phyloP scores from a whole-genome alignment of 2,797 vertebrate genomes.

The Bufotes viridis region DNA sequence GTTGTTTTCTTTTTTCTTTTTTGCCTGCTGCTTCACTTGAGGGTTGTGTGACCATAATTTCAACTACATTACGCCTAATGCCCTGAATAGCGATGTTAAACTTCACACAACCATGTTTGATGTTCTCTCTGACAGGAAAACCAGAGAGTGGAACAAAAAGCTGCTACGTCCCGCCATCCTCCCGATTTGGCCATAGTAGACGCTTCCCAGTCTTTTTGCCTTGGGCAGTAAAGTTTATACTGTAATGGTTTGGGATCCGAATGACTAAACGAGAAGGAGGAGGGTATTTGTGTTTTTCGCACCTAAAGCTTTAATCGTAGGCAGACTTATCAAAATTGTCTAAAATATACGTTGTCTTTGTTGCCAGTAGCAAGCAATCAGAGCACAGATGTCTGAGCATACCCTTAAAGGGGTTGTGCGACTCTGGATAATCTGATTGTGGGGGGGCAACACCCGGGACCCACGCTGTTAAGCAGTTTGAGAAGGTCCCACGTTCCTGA shows the following conservation, averaged over 20 bases:
- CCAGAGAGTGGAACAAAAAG: conserved; percentile 58
- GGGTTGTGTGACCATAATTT: conserved; percentile 52
- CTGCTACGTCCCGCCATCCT: conserved; percentile 56
- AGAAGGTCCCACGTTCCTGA: too few species aligned
- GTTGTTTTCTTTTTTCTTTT: not conserved
- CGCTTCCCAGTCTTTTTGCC: conserved; percentile 33
- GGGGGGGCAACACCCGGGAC: too few species aligned
- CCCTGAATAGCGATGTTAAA: conserved; percentile 54
- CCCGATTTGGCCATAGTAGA: not conserved
- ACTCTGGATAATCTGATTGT: too few species aligned
- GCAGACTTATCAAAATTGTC: too few species aligned
- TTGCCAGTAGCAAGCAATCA: too few species aligned
- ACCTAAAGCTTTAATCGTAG: conserved; percentile 9
- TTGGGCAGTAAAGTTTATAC: conserved; percentile 39
- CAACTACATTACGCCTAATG: conserved; percentile 58
- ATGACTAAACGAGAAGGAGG: not conserved
- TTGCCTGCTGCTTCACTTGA: not conserved
- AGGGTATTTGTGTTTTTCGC: conserved; percentile 6
- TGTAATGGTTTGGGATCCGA: conserved; percentile 14
- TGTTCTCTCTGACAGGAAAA: conserved; percentile 50
- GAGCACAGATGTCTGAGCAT: too few species aligned
- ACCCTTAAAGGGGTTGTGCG: too few species aligned
- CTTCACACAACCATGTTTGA: conserved; percentile 52
- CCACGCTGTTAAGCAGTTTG: too few species aligned
- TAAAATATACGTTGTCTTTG: too few species aligned